Evolutionary conservation across 1,140 invertebrate genomes (phyloP).

Genomic region (Limonius californicus): DNA sequence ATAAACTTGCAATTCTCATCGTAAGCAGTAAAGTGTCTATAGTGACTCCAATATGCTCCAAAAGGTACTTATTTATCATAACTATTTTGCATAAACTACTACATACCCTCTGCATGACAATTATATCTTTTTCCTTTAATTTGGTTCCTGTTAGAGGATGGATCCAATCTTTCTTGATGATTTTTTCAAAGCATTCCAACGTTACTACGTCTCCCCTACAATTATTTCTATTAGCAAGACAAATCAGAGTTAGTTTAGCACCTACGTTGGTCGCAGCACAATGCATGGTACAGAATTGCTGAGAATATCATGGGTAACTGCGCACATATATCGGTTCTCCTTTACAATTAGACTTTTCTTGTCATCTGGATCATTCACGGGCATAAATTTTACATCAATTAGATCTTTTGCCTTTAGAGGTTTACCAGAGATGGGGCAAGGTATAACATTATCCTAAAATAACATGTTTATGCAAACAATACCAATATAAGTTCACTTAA

Average conservation of each 20-base stretch:
- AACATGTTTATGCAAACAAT: slow-evolving; percentile 15
- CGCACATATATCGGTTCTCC: slow-evolving; percentile 93
- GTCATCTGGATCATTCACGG: slow-evolving; percentile 80
- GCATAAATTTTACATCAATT: slow-evolving; percentile 90
- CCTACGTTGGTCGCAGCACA: slow-evolving; percentile 86
- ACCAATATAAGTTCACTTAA: neutral
- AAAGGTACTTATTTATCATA: too few species aligned
- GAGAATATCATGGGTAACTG: slow-evolving; percentile 93
- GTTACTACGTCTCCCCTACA: slow-evolving; percentile 92
- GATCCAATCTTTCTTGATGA: slow-evolving; percentile 96
- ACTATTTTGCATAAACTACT: slow-evolving; percentile 20
- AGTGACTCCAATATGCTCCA: too few species aligned
- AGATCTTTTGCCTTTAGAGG: slow-evolving; percentile 90
- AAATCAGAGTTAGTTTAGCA: neutral
- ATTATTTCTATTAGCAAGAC: slow-evolving; percentile 24
- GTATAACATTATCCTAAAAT: slow-evolving; percentile 74
- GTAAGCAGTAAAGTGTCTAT: too few species aligned
- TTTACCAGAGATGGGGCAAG: slow-evolving; percentile 89
- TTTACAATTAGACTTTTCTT: slow-evolving; percentile 77
- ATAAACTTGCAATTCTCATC: too few species aligned
- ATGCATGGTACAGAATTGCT: slow-evolving; percentile 93
- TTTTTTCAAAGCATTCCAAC: slow-evolving; percentile 92
- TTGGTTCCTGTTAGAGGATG: slow-evolving; percentile 89
- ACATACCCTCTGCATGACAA: slow-evolving; percentile 79
- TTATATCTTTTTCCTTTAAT: slow-evolving; percentile 91